Conservation (phyloP, 2,113 vertebrate genomes). For the Crocuta crocuta region DNA sequence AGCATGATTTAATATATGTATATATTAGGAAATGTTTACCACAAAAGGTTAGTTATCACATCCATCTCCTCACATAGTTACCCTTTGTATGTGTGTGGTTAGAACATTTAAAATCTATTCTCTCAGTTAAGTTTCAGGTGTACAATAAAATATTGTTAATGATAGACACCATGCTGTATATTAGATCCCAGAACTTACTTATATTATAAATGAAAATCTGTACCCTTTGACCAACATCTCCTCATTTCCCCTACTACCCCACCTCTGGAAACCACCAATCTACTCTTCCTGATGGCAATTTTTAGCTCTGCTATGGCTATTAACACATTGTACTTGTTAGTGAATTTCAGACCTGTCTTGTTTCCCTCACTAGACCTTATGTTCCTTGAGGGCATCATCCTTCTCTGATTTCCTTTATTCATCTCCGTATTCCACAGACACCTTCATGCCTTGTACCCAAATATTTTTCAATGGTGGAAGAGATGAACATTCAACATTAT, state of each 20-base stretch:
- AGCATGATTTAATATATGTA: background rate
- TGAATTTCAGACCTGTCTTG: background rate
- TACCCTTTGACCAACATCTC: background rate
- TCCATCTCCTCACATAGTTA: background rate
- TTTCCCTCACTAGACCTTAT: background rate
- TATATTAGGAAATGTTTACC: background rate
- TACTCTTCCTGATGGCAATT: background rate
- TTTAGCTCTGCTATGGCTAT: background rate
- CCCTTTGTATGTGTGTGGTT: background rate
- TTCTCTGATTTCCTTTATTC: background rate
- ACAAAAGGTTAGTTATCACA: background rate
- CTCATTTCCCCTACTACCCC: background rate
- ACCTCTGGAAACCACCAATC: background rate
- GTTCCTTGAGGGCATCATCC: background rate
- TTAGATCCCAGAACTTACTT: background rate
- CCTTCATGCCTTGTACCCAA: background rate
- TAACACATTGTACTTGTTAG: background rate
- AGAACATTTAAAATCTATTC: background rate
- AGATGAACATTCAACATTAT: slow-evolving; percentile 21
- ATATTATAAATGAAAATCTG: background rate
- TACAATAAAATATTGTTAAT: background rate
- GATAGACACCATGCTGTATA: background rate
- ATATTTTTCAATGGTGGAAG: background rate
- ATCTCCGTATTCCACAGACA: background rate
- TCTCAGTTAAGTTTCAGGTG: background rate